Evolutionary conservation across 2,113 vertebrate species (phyloP).

Genomic region (Eira barbara): DNA sequence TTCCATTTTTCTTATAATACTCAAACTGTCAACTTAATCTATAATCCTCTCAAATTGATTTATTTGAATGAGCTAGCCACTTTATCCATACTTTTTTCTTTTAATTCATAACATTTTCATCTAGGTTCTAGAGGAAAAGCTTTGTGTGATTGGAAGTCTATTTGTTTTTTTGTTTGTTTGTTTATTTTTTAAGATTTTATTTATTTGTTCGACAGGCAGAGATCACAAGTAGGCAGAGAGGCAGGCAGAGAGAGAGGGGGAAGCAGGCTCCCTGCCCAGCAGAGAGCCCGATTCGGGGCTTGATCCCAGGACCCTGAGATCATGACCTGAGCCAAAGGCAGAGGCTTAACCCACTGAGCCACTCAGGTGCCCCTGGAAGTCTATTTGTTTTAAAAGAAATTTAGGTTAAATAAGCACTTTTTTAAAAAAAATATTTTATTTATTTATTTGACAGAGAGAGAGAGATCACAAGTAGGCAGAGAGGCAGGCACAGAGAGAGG

Average conservation of each 20-base stretch:
- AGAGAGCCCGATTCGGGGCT: too few species aligned
- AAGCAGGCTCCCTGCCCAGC: too few species aligned
- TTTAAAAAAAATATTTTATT: not conserved
- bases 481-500: too few species aligned
- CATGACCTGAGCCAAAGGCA: too few species aligned
- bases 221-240: not conserved
- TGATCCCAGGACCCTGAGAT: too few species aligned
- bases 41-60: slow-evolving; percentile 41
- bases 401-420: not conserved
- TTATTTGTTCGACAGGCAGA: too few species aligned
- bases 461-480: not conserved
- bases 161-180: too few species aligned
- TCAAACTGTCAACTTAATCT: not conserved
- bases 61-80: slow-evolving; percentile 33
- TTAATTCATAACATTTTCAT: slow-evolving; percentile 26
- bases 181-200: too few species aligned
- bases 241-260: too few species aligned
- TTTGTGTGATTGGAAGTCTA: slow-evolving; percentile 16
- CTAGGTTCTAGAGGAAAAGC: not conserved
- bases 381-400: slow-evolving; percentile 40
- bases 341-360: too few species aligned
- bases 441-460: too few species aligned
- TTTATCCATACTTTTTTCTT: slow-evolving; percentile 51
- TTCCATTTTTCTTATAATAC: slow-evolving; percentile 8
- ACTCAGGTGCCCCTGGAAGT: not conserved